Percentiles rank a stretch among this genome's conserved stretches.
Conservation (phyloP, 2,888 invertebrate species). For the Drosophila anceps region DNA sequence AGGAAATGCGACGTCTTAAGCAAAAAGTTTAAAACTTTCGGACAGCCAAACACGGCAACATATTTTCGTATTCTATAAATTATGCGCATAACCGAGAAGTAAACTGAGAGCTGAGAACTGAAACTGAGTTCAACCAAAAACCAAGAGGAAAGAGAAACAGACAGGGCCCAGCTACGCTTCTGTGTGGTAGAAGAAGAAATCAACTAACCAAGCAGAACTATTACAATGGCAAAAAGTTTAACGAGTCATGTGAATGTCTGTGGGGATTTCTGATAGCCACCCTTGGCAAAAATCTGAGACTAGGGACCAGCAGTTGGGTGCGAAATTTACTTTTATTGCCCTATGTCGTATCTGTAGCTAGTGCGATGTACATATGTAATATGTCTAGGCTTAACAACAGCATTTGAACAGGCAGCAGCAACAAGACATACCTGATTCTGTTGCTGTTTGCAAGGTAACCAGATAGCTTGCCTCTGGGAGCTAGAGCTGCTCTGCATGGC, state of each 20-base stretch:
- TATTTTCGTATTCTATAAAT: slow-evolving; percentile 81
- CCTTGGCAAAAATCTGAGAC: slow-evolving; percentile 13
- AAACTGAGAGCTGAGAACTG: slow-evolving; percentile 16
- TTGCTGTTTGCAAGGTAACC: slow-evolving; percentile 10
- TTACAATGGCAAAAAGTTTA: slow-evolving; percentile 79
- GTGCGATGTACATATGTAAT: slow-evolving; percentile 46
- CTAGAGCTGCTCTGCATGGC: slow-evolving; percentile 14
- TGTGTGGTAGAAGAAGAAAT: slow-evolving; percentile 49
- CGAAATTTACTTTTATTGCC: slow-evolving; percentile 54
- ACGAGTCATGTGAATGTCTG: slow-evolving; percentile 71
- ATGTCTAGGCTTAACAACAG: slow-evolving; percentile 54
- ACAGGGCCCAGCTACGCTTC: slow-evolving; percentile 20
- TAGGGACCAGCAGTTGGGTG: slow-evolving; percentile 7
- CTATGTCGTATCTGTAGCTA: slow-evolving; percentile 8
- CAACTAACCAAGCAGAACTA: slow-evolving; percentile 78
- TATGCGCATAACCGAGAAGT: slow-evolving; percentile 76
- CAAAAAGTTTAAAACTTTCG: slow-evolving; percentile 63
- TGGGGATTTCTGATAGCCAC: slow-evolving; percentile 8
- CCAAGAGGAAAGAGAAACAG: slow-evolving; percentile 23
- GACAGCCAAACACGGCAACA: slow-evolving; percentile 61
- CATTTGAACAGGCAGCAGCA: slow-evolving; percentile 29
- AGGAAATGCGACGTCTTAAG: slow-evolving; percentile 60
- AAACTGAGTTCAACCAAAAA: slow-evolving; percentile 2
- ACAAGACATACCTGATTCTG: slow-evolving; percentile 1
- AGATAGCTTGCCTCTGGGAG: slow-evolving; percentile 20